These are phyloP conservation scores for Agrotis ipsilon DNA, from an alignment of 2,888 invertebrate genomes.

Conservation along the genomic window DNA sequence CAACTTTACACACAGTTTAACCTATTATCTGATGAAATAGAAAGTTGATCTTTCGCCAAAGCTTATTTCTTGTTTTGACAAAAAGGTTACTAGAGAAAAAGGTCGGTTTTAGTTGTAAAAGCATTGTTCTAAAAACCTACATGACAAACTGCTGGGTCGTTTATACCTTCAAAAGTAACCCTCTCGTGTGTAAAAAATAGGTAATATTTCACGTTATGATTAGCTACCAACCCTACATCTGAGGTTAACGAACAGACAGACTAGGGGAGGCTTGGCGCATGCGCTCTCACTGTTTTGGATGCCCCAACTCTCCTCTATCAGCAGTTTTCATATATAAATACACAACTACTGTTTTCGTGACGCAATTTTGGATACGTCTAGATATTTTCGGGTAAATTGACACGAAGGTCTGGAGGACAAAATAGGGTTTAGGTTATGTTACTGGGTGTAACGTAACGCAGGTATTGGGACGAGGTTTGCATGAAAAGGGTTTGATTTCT, in stretches of 20 bases:
- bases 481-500: conserved; percentile 11
- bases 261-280: conserved; percentile 72
- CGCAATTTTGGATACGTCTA: conserved; percentile 46
- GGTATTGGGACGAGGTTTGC: neutral
- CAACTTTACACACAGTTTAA: conserved; percentile 11
- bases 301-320: conserved; percentile 53
- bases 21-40: neutral
- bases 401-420: conserved; percentile 45
- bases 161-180: neutral
- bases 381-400: conserved; percentile 32
- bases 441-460: neutral
- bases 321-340: conserved; percentile 53
- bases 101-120: neutral
- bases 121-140: neutral
- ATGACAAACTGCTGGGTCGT: neutral
- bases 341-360: conserved; percentile 47
- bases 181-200: neutral
- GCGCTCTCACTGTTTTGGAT: conserved; percentile 67
- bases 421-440: neutral
- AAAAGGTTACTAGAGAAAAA: neutral
- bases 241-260: conserved; percentile 76
- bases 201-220: conserved; percentile 13
- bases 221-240: conserved; percentile 47
- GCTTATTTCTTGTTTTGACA: conserved; percentile 3
- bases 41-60: neutral